Base-by-base conservation (phyloP, 2,888 invertebrate genomes). In the Catonia carolina region DNA sequence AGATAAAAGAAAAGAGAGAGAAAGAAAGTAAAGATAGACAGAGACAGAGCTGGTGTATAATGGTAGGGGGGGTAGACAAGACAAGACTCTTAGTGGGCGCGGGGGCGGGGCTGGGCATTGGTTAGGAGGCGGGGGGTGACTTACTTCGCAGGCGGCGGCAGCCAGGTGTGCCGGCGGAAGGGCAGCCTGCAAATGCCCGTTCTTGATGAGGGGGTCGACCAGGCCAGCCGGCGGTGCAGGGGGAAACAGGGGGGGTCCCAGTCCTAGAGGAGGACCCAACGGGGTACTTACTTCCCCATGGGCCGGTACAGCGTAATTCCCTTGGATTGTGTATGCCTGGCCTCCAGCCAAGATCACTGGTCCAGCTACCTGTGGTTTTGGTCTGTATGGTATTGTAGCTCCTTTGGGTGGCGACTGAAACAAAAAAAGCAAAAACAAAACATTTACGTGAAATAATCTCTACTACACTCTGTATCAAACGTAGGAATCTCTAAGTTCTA, bases 341-440 rank as follows among this genome's bases (percentile, higher is more conserved):
- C 93, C 94, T 69, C 94, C 94, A 69, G 95, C 92, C 75, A 94
- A 82, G 75, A 95, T 91, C 69, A 95, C 91, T 67, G 94, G 94
- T 69, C 89, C 89, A 69, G 89, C 89, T 69, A 95, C 89, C 75
- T 91, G 90, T 69, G 92, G 92, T 79, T 93, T 92, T 73, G 98
- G 98, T 79, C 97, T 88, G 83, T 98, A 99, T 68, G 98, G 97
- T 75, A 99, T 96, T 71, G 98, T 99, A 71, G 97, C 96, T 73
- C 98, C 98, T 83, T 99, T 98, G 66, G 98, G 98, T 76, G 99
- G 98, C 77, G 97, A 97, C 97, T 98, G 82, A 66, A 81, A 82
- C 69, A 71, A 42, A 27, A 48, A 49, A 54, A 42, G 37, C 15
- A 35, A 23, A 31, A 37, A 50, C 41, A 14, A 18, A 33, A 12